Conservation (phyloP, 2,888 invertebrate genomes). For the Trichopoda pennipes region DNA sequence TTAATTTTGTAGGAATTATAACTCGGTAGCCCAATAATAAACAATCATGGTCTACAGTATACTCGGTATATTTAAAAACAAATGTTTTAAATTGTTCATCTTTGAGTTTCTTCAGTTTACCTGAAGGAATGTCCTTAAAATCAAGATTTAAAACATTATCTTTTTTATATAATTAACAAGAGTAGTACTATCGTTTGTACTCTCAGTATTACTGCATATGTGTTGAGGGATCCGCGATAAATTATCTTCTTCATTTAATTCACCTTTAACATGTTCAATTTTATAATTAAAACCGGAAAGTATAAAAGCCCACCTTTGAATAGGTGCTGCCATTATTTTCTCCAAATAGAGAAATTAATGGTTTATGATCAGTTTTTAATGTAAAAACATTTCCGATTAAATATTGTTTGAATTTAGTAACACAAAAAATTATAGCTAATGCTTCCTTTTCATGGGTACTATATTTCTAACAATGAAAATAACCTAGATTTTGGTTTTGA, state of each 20-base stretch:
- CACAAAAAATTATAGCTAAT: conserved; percentile 16
- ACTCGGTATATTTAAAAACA: conserved; percentile 10
- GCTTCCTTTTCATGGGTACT: conserved; percentile 33
- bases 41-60: conserved; percentile 32
- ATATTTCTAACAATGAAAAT: too few species aligned
- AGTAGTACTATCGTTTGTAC: background rate
- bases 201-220: conserved; percentile 1
- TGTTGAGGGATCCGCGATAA: conserved; percentile 49
- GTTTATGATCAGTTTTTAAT: too few species aligned
- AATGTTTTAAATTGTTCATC: conserved; percentile 17
- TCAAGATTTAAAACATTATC: too few species aligned
- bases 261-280: conserved; percentile 53
- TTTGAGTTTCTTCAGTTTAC: conserved; percentile 45
- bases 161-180: conserved; percentile 27
- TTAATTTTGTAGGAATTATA: too few species aligned
- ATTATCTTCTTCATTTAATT: conserved; percentile 46
- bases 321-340: too few species aligned
- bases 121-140: conserved; percentile 18
- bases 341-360: too few species aligned
- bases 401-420: too few species aligned
- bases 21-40: conserved; percentile 46
- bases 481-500: too few species aligned
- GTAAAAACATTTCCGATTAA: too few species aligned
- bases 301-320: too few species aligned
- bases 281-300: too few species aligned